These are phyloP conservation scores for Distichodus sexfasciatus DNA, from an alignment of 2,797 vertebrate species.

Conservation along the genomic window DNA sequence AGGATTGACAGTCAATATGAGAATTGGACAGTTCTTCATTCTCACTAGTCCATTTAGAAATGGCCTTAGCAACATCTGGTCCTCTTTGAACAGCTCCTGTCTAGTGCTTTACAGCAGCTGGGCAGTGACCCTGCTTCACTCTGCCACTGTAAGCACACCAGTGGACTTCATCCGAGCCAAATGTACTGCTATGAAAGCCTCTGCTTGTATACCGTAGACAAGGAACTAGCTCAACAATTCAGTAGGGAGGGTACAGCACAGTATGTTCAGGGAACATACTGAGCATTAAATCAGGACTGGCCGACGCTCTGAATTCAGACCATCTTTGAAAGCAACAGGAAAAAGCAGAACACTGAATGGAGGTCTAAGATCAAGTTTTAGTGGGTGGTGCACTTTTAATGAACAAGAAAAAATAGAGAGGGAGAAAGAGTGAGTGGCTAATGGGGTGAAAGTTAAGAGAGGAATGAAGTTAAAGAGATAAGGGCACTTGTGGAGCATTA, in stretches of 20 bases:
- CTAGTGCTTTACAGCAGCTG: neutral
- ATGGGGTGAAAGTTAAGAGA: neutral
- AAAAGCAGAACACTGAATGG: neutral
- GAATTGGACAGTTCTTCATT: neutral
- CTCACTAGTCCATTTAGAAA: neutral
- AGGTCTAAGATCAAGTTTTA: neutral
- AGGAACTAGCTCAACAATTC: too few relatives aligned
- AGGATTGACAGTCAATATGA: neutral
- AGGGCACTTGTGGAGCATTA: neutral
- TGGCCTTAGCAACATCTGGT: neutral
- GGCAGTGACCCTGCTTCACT: neutral
- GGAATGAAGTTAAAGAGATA: constrained; percentile 8
- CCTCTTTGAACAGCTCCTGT: neutral
- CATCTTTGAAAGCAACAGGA: too few relatives aligned
- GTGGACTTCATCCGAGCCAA: neutral
- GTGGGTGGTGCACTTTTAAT: neutral
- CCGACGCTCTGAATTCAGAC: too few relatives aligned
- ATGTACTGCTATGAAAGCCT: too few relatives aligned
- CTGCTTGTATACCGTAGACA: too few relatives aligned
- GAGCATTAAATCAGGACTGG: too few relatives aligned
- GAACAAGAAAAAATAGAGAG: neutral
- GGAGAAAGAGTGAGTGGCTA: constrained; percentile 26
- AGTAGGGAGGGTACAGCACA: too few relatives aligned
- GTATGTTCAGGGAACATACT: too few relatives aligned
- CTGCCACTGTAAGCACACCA: neutral